These are phyloP conservation scores for Procambarus virginalis DNA, from an alignment of 1,140 invertebrate species.

Conservation along the genomic window DNA sequence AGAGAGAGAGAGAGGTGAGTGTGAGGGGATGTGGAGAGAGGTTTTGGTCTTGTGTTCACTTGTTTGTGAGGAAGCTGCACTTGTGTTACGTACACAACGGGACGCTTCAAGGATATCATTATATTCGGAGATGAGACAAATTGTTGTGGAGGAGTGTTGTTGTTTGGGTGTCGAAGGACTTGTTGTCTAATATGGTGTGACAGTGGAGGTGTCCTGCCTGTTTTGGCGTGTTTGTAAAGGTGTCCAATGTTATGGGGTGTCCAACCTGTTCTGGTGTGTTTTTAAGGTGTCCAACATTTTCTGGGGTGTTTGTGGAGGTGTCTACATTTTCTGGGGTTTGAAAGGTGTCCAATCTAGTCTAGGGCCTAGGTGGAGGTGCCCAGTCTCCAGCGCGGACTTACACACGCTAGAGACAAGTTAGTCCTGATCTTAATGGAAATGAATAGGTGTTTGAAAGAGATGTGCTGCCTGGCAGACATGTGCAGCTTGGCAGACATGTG, in stretches of 20 bases:
- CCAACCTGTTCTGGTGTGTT: background rate
- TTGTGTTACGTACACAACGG: background rate
- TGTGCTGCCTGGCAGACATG: no score
- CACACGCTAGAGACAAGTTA: no score
- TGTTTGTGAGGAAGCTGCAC: background rate
- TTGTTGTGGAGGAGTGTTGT: background rate
- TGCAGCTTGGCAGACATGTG: no score
- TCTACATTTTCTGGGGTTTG: no score
- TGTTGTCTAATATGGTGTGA: background rate
- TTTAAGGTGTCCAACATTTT: no score
- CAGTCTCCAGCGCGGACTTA: no score
- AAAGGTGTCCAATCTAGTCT: background rate
- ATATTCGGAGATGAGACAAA: background rate
- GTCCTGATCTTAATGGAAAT: no score
- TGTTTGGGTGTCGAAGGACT: background rate
- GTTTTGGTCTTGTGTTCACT: background rate
- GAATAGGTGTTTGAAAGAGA: no score
- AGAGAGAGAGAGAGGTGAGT: background rate
- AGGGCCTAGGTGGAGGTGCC: no score
- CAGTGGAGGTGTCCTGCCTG: background rate
- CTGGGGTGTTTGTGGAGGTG: no score
- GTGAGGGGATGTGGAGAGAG: background rate
- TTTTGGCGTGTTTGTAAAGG: background rate
- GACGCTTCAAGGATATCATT: background rate
- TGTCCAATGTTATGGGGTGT: background rate